Percentiles rank a stretch among this genome's conserved stretches.
Evolutionary conservation across 2,888 invertebrate genomes (phyloP).

Genomic region (Sphaerophoria taeniata): DNA sequence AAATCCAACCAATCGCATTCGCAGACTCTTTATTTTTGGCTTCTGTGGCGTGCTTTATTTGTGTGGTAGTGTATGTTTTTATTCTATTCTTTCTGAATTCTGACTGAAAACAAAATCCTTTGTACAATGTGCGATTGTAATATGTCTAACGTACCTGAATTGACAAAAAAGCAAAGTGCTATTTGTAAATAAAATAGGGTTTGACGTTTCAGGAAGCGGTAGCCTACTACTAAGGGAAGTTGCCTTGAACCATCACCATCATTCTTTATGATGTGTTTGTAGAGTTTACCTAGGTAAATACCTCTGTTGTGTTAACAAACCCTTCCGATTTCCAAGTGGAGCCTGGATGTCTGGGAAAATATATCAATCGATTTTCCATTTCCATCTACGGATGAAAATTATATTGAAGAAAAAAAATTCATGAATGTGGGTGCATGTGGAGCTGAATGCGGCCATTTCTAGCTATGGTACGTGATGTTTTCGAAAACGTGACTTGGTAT

Average conservation of each 20-base stretch:
- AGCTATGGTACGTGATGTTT: constrained; percentile 82
- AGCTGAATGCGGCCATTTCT: constrained; percentile 41
- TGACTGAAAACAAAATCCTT: constrained; percentile 13
- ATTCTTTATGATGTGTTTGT: constrained; percentile 5
- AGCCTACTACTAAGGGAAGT: constrained; percentile 34
- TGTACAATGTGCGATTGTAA: constrained; percentile 14
- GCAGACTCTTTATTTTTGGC: background rate
- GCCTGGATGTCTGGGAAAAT: constrained; percentile 60
- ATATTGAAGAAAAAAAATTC: constrained; percentile 26
- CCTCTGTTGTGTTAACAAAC: background rate
- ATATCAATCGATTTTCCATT: constrained; percentile 57
- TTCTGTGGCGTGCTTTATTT: constrained; percentile 5
- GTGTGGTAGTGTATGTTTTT: background rate
- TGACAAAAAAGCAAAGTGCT: background rate
- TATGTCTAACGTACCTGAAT: constrained; percentile 42
- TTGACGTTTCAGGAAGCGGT: background rate
- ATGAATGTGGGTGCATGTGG: too few species aligned
- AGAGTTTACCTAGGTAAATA: constrained; percentile 23
- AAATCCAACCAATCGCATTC: constrained; percentile 59
- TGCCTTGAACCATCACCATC: constrained; percentile 71
- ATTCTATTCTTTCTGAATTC: background rate
- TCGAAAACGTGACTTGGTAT: constrained; percentile 82
- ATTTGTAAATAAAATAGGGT: background rate
- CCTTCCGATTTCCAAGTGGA: constrained; percentile 11
- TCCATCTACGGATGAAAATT: constrained; percentile 37